Percentiles rank a stretch among this genome's conserved stretches.
Conservation (phyloP, 2,113 vertebrate species). For the Hippocampus mohnikei region DNA sequence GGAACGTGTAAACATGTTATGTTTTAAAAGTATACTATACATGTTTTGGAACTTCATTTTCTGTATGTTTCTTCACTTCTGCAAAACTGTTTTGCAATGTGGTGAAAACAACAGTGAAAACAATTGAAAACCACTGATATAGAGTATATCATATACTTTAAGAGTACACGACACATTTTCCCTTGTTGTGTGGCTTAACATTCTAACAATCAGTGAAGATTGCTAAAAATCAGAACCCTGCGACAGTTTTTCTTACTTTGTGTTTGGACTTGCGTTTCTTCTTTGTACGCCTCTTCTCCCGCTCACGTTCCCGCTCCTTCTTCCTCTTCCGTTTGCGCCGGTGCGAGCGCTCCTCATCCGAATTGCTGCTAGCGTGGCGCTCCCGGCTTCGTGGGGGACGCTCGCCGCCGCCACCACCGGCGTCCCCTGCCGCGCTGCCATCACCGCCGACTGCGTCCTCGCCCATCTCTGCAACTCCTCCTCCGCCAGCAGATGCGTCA, state of each 20-base stretch:
- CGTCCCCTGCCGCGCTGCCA: slow-evolving; percentile 43
- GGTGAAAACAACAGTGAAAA: no score
- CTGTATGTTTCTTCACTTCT: no score
- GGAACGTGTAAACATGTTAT: no score
- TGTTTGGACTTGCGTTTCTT: slow-evolving; percentile 92
- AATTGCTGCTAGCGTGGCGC: slow-evolving; percentile 77
- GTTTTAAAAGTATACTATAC: no score
- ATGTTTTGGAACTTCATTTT: no score
- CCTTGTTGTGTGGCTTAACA: background rate
- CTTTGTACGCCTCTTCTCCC: slow-evolving; percentile 81
- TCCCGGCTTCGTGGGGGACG: slow-evolving; percentile 71
- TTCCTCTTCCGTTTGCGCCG: slow-evolving; percentile 84
- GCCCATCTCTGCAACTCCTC: slow-evolving; percentile 64
- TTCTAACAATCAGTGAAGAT: background rate
- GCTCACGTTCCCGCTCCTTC: slow-evolving; percentile 85
- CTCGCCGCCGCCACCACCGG: slow-evolving; percentile 67
- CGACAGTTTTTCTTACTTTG: slow-evolving; percentile 72
- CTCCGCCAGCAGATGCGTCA: slow-evolving; percentile 54
- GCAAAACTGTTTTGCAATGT: no score
- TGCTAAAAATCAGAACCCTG: background rate
- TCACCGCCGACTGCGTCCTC: slow-evolving; percentile 68
- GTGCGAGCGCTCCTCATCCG: slow-evolving; percentile 83
- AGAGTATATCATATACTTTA: no score
- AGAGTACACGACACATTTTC: no score
- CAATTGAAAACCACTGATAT: no score